Percentiles rank a stretch among this genome's conserved stretches.
Evolutionary conservation across 2,888 invertebrate species (phyloP).

Genomic region (Coremacera marginata): DNA sequence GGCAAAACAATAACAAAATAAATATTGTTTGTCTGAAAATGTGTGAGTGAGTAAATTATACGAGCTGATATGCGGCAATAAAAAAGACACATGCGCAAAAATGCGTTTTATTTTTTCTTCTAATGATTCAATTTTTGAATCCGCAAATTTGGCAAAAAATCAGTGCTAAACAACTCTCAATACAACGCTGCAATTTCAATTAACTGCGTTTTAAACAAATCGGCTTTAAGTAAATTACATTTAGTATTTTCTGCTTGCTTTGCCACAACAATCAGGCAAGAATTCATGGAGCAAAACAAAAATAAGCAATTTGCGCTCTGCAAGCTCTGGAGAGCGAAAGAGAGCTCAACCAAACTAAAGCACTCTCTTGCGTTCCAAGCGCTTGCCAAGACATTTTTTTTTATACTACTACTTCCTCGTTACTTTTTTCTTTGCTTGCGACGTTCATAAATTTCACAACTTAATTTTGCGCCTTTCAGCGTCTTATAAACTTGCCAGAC

Average conservation of each 20-base stretch:
- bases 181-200: too few species aligned
- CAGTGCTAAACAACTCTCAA: too few species aligned
- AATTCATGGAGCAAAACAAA: conserved; percentile 41
- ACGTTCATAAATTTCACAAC: too few species aligned
- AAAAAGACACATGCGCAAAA: conserved; percentile 32
- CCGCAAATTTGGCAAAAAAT: too few species aligned
- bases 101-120: background rate
- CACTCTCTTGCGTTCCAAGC: background rate
- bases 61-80: background rate
- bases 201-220: too few species aligned
- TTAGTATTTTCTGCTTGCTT: background rate
- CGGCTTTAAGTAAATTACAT: too few species aligned
- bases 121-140: too few species aligned
- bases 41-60: conserved; percentile 24
- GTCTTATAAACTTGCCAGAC: too few species aligned
- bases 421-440: too few species aligned
- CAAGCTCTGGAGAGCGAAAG: background rate
- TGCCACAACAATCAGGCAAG: background rate
- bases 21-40: background rate
- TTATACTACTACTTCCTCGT: too few species aligned
- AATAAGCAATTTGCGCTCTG: conserved; percentile 39
- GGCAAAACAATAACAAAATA: background rate
- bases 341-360: background rate
- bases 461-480: too few species aligned
- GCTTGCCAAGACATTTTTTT: too few species aligned